Conservation (phyloP, 1,140 invertebrate genomes). For the Nixonia krombeini region DNA sequence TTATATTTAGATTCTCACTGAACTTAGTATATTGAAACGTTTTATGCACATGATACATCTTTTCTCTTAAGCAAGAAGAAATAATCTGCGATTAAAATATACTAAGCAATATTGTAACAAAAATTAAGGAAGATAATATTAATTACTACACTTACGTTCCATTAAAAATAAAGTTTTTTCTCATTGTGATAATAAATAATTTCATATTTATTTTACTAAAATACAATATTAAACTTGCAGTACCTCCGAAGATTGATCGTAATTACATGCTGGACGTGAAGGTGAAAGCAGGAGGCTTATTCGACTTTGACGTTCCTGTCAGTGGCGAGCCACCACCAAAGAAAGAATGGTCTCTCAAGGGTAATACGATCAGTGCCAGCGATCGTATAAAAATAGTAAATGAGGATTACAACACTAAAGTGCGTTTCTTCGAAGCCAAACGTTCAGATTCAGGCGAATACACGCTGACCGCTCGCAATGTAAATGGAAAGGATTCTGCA, state of each 20-base stretch:
- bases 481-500: constrained; percentile 90
- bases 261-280: constrained; percentile 95
- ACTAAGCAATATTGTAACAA: too few relatives aligned
- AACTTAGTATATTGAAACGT: constrained; percentile 4
- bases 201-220: too few relatives aligned
- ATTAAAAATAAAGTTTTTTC: too few relatives aligned
- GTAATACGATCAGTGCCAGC: constrained; percentile 81
- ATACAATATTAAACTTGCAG: too few relatives aligned
- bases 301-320: constrained; percentile 95
- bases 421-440: constrained; percentile 90
- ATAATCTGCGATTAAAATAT: too few relatives aligned
- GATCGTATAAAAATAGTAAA: constrained; percentile 88
- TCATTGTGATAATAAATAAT: too few relatives aligned
- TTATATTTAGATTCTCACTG: not conserved
- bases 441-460: constrained; percentile 91
- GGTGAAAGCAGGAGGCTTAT: constrained; percentile 91
- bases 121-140: too few relatives aligned
- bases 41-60: too few relatives aligned
- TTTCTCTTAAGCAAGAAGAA: too few relatives aligned
- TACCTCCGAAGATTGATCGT: constrained; percentile 92
- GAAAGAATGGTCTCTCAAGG: constrained; percentile 93
- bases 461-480: constrained; percentile 91
- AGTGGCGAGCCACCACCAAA: constrained; percentile 93
- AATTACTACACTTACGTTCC: too few relatives aligned
- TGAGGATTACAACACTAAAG: constrained; percentile 89